Percentiles rank a stretch among this genome's conserved stretches.
Evolutionary conservation across 2,888 invertebrate genomes (phyloP).

Genomic region (Ormyrus rosae): DNA sequence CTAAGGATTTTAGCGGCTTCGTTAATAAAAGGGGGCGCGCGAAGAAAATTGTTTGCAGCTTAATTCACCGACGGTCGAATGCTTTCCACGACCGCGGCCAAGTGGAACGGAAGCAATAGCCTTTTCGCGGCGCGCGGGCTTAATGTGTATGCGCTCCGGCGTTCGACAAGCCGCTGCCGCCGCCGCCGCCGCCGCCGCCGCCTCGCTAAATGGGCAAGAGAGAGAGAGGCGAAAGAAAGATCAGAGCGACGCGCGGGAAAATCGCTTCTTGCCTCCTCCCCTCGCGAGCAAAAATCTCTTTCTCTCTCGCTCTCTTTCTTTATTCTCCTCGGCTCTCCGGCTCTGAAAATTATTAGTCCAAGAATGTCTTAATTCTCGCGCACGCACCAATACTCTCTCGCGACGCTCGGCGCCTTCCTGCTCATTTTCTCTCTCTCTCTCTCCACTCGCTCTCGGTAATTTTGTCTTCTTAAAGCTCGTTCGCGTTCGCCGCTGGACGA

Average conservation of each 20-base stretch:
- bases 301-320: not conserved
- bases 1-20: not conserved
- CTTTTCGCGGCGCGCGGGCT: not conserved
- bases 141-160: not conserved
- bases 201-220: too few relatives aligned
- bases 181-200: not conserved
- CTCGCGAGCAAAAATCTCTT: not conserved
- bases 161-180: not conserved
- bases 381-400: conserved; percentile 4
- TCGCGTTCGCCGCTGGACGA: conserved; percentile 7
- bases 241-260: not conserved
- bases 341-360: conserved; percentile 33
- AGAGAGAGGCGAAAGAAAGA: too few relatives aligned
- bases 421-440: conserved; percentile 6
- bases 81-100: not conserved
- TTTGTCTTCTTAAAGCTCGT: conserved; percentile 38
- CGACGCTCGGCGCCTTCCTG: conserved; percentile 4
- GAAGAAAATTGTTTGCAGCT: conserved; percentile 7
- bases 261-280: not conserved
- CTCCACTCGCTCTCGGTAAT: conserved; percentile 25
- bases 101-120: not conserved
- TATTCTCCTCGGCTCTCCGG: not conserved
- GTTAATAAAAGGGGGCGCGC: not conserved
- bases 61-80: not conserved
- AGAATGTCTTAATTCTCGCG: conserved; percentile 36